These are phyloP conservation scores for Ophioderma brevispina DNA, from an alignment of 35 echinoderm and acorn worm genomes.

Conservation along the genomic window DNA sequence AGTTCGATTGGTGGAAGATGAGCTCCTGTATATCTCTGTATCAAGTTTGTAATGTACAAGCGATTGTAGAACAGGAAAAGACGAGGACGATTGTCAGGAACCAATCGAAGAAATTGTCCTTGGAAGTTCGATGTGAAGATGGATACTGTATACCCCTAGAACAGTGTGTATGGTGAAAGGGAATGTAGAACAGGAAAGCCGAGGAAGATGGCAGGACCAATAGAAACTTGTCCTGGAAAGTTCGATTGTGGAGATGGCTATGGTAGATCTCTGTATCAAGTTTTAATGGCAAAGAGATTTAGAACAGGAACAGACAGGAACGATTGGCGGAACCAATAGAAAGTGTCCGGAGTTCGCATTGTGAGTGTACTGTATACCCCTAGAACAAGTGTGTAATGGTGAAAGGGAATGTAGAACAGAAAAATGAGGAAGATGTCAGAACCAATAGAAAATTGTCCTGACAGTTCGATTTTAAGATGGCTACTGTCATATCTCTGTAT, in stretches of 20 bases:
- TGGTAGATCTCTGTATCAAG: not conserved
- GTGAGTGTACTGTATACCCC: constrained; percentile 17
- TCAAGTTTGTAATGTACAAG: constrained; percentile 20
- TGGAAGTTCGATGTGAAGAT: constrained; percentile 28
- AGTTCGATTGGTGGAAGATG: constrained; percentile 59
- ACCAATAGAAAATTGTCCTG: not conserved
- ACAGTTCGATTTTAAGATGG: constrained; percentile 1
- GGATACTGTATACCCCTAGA: constrained; percentile 4
- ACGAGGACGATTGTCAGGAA: constrained; percentile 24
- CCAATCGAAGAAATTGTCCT: not conserved
- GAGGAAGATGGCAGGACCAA: too few relatives aligned
- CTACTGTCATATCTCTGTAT: not conserved
- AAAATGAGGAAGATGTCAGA: constrained; percentile 55
- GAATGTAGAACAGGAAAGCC: not conserved
- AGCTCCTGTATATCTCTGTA: constrained; percentile 10
- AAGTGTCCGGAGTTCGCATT: too few relatives aligned
- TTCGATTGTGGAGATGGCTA: not conserved
- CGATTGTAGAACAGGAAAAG: constrained; percentile 39
- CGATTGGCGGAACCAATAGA: too few relatives aligned
- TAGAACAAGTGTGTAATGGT: constrained; percentile 31
- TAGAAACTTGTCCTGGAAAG: too few relatives aligned
- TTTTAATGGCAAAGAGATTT: not conserved
- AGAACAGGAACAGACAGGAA: too few relatives aligned
- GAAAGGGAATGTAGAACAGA: constrained; percentile 29
- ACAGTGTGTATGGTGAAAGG: constrained; percentile 23